phyloP scores from a whole-genome alignment of 2,888 invertebrate genomes.

The Cerastoderma edule region DNA sequence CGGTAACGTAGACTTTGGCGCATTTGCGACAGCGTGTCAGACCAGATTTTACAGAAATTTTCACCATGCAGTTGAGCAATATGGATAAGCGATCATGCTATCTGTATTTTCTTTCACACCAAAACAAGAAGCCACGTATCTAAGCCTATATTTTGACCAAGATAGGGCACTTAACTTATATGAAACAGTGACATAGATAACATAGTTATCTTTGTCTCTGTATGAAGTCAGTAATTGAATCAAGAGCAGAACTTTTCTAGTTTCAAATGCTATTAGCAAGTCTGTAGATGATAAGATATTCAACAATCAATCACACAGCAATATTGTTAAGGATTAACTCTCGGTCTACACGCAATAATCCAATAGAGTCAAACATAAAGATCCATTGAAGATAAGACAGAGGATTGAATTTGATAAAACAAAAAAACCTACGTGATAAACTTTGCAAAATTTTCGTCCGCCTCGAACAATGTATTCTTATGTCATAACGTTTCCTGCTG shows the following conservation, averaged over 20 bases:
- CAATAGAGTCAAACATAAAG: background rate
- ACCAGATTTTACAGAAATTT: too few relatives aligned
- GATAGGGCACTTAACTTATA: background rate
- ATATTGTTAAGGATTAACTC: background rate
- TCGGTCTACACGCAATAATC: too few relatives aligned
- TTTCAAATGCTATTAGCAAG: constrained; percentile 1
- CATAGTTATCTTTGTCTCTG: background rate
- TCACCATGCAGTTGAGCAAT: background rate
- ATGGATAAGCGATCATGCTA: background rate
- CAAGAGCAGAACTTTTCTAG: constrained; percentile 1
- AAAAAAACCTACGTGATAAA: background rate
- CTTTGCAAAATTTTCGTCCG: background rate
- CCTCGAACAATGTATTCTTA: background rate
- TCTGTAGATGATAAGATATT: background rate
- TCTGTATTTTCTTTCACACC: background rate
- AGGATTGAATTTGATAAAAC: background rate
- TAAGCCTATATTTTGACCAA: background rate
- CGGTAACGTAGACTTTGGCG: too few relatives aligned
- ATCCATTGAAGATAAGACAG: background rate
- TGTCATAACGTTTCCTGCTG: too few relatives aligned
- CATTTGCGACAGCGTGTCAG: too few relatives aligned
- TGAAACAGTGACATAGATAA: background rate
- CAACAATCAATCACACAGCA: background rate
- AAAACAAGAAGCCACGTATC: background rate
- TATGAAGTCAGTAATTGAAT: background rate